phyloP scores from a whole-genome alignment of 2,797 vertebrate genomes.

The Schizopygopsis malacanthus region DNA sequence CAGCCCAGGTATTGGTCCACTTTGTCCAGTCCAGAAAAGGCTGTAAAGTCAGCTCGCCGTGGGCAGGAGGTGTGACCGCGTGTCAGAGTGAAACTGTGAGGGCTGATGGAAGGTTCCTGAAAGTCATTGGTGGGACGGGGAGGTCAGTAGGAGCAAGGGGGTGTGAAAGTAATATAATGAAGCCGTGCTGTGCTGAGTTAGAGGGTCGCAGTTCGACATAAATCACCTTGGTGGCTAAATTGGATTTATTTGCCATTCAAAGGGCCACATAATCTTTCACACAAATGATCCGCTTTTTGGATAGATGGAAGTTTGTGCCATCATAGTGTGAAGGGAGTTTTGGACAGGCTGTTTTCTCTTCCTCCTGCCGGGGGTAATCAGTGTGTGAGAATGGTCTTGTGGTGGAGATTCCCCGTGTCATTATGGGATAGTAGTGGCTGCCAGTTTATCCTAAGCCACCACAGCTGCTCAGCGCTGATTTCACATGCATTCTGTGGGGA shows the following conservation, averaged over 20 bases:
- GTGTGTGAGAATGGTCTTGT: conserved; percentile 23
- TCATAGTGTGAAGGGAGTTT: conserved; percentile 54
- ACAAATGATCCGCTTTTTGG: conserved; percentile 52
- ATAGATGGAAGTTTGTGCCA: conserved; percentile 51
- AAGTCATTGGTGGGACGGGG: conserved; percentile 31
- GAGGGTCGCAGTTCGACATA: conserved; percentile 45
- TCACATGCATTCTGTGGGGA: conserved; percentile 51
- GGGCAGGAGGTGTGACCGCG: conserved; percentile 51
- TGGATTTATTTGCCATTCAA: conserved; percentile 61
- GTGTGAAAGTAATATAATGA: conserved; percentile 55
- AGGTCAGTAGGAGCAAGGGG: conserved; percentile 45
- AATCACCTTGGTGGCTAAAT: conserved; percentile 60
- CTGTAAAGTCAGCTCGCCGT: conserved; percentile 50
- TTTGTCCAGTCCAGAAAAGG: conserved; percentile 28
- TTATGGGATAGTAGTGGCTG: conserved; percentile 27
- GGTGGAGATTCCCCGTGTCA: conserved; percentile 25
- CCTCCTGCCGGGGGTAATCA: conserved; percentile 24
- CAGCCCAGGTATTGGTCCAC: conserved; percentile 57
- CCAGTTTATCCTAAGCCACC: conserved; percentile 57
- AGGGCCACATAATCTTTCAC: conserved; percentile 58
- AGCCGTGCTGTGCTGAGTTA: conserved; percentile 44
- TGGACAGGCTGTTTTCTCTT: conserved; percentile 19
- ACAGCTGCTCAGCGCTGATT: conserved; percentile 60
- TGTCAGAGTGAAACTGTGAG: conserved; percentile 54
- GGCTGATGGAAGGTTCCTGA: conserved; percentile 53